Conservation (phyloP, 92 coral and sea anemone species). For the Meandrina meandrites region DNA sequence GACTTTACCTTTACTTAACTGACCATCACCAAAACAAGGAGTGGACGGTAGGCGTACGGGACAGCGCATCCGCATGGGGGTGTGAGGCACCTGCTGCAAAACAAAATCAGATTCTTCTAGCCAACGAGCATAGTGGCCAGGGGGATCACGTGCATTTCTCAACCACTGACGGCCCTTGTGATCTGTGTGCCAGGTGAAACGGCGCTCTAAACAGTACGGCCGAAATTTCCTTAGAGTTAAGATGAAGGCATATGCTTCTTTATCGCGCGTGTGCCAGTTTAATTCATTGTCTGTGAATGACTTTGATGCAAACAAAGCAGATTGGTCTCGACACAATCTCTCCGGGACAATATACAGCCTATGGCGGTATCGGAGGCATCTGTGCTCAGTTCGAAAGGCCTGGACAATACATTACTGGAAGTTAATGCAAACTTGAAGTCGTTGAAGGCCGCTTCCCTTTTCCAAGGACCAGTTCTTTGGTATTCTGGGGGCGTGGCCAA, state of each 20-base stretch:
- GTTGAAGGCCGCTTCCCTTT: conserved; percentile 59
- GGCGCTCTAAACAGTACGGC: conserved; percentile 38
- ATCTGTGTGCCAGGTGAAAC: conserved; percentile 41
- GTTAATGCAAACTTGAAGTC: conserved; percentile 56
- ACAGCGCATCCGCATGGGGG: conserved; percentile 59
- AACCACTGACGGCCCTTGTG: conserved; percentile 46
- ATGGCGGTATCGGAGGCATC: conserved; percentile 64
- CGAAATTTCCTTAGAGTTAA: conserved; percentile 42
- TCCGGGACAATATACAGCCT: conserved; percentile 58
- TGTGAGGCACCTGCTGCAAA: conserved; percentile 35
- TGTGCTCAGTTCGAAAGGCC: conserved; percentile 61
- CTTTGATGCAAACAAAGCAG: conserved; percentile 50
- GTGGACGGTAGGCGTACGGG: conserved; percentile 23
- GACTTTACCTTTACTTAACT: too few species aligned
- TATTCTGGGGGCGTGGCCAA: too few species aligned
- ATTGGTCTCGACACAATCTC: conserved; percentile 53
- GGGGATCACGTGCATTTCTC: conserved; percentile 56
- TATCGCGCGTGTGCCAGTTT: conserved; percentile 59
- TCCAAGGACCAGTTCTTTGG: conserved; percentile 51
- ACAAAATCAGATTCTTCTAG: conserved; percentile 53
- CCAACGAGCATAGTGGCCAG: conserved; percentile 58
- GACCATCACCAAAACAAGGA: neutral
- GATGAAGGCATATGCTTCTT: conserved; percentile 52
- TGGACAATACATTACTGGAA: conserved; percentile 41
- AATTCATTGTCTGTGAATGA: conserved; percentile 48